phyloP scores from a whole-genome alignment of 2,888 invertebrate genomes.

The Lycocerus yunnanus region DNA sequence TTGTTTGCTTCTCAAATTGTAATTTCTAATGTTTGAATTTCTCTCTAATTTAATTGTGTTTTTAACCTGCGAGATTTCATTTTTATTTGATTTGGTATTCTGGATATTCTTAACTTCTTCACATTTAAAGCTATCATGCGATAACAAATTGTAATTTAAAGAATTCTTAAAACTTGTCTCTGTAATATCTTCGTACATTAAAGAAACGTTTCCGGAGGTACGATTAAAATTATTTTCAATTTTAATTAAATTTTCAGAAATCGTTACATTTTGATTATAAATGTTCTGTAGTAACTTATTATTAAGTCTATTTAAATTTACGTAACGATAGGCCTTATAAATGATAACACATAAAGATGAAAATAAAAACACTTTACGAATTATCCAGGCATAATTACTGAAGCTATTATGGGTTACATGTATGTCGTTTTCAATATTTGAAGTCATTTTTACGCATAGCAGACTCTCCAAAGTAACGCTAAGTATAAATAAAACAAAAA shows the following conservation, averaged over 20 bases:
- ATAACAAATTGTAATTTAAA: not conserved
- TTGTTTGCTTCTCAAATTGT: not conserved
- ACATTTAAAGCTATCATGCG: not conserved
- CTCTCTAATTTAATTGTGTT: not conserved
- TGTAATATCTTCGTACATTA: not conserved
- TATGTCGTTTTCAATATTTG: not conserved
- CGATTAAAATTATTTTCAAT: not conserved
- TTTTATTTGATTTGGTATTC: not conserved
- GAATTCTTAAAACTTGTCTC: not conserved
- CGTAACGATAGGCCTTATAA: not conserved
- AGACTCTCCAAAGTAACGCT: constrained; percentile 60
- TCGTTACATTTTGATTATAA: not conserved
- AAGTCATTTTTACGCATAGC: constrained; percentile 38
- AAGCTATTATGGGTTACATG: not conserved
- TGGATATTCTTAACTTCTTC: not conserved
- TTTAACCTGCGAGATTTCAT: not conserved
- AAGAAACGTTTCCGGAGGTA: not conserved
- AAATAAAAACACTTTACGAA: not conserved
- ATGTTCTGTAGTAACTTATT: not conserved
- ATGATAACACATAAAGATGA: not conserved
- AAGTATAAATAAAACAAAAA: constrained; percentile 59
- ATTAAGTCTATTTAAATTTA: not conserved
- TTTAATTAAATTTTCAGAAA: not conserved
- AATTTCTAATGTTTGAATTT: not conserved
- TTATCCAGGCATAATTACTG: not conserved